Percentiles rank a stretch among this genome's conserved stretches.
Evolutionary conservation across 2,113 vertebrate genomes (phyloP).

Genomic region (Cavia porcellus): DNA sequence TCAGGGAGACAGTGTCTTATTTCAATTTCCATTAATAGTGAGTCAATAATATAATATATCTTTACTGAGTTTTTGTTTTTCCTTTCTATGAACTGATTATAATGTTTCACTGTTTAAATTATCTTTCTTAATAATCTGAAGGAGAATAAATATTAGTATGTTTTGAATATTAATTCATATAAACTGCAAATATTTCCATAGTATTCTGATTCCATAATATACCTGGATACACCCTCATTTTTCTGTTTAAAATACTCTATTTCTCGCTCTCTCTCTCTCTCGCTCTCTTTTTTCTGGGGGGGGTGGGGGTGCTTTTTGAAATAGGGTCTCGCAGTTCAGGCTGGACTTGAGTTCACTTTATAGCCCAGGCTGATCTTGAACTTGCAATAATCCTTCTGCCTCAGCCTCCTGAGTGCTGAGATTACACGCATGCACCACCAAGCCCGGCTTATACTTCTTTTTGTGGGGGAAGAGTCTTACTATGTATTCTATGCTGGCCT

Average conservation of each 20-base stretch:
- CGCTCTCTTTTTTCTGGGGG: too few relatives aligned
- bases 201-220: background rate
- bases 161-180: conserved; percentile 19
- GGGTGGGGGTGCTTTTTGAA: too few relatives aligned
- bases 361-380: too few relatives aligned
- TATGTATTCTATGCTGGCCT: background rate
- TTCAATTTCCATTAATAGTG: conserved; percentile 41
- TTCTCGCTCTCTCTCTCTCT: background rate
- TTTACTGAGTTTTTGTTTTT: background rate
- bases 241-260: conserved; percentile 36
- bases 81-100: conserved; percentile 14
- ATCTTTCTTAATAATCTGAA: conserved; percentile 62
- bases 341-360: too few relatives aligned
- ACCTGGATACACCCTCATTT: background rate
- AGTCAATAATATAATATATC: background rate
- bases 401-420: too few relatives aligned
- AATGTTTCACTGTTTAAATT: conserved; percentile 42
- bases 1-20: background rate
- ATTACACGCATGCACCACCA: too few relatives aligned
- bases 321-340: too few relatives aligned
- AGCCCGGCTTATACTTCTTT: background rate
- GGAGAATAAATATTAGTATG: background rate
- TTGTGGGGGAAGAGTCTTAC: background rate
- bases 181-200: conserved; percentile 22
- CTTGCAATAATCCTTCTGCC: too few relatives aligned